Evolutionary conservation across 2,888 invertebrate genomes (phyloP).

Genomic region (Marronus borbonicus): DNA sequence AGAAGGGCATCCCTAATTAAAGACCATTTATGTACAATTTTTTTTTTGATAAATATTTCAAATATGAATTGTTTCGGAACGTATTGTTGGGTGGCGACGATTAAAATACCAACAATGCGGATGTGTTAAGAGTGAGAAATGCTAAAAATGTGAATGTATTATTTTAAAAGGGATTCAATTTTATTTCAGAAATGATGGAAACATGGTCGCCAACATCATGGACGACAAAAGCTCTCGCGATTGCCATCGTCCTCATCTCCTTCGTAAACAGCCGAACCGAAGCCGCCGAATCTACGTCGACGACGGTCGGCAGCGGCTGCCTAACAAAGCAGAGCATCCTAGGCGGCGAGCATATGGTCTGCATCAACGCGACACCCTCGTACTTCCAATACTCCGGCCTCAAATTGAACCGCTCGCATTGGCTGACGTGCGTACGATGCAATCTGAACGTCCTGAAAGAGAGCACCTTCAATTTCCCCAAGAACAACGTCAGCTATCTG

Average conservation of each 20-base stretch:
- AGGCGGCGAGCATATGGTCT: slow-evolving; percentile 64
- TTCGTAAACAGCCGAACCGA: not conserved
- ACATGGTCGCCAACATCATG: slow-evolving; percentile 60
- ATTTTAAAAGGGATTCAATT: no score
- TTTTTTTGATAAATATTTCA: no score
- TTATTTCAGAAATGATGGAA: slow-evolving; percentile 62
- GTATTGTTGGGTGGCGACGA: no score
- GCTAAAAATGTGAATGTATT: no score
- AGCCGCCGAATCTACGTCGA: not conserved
- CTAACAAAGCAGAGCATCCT: slow-evolving; percentile 56
- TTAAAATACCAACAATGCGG: no score
- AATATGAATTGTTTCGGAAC: no score
- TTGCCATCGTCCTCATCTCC: not conserved
- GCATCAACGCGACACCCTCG: slow-evolving; percentile 62
- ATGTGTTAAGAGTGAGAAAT: no score
- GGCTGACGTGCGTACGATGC: slow-evolving; percentile 66
- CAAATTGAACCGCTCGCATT: slow-evolving; percentile 64
- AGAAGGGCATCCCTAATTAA: no score
- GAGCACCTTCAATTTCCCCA: slow-evolving; percentile 64
- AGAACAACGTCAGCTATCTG: slow-evolving; percentile 64
- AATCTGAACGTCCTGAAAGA: slow-evolving; percentile 63
- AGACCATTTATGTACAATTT: no score
- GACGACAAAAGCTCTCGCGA: slow-evolving; percentile 54
- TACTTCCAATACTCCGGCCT: slow-evolving; percentile 63
- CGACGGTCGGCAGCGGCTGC: slow-evolving; percentile 42